Evolutionary conservation across 2,797 vertebrate species (phyloP), one percentile per base, ranked within the genome.

Genomic region (Tolypeutes matacus): DNA sequence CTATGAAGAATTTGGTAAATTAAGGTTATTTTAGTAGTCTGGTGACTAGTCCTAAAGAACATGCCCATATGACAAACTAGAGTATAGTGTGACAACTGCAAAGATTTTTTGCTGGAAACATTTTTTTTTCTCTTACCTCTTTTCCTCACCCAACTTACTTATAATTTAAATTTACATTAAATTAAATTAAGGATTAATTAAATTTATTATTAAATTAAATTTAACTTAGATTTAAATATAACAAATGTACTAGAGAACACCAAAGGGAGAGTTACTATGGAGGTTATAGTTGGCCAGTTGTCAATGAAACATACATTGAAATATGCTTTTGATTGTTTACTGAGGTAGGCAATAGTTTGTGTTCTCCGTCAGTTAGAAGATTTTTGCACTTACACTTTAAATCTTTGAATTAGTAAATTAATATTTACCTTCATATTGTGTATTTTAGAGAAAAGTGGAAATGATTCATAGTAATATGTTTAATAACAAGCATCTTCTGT

Each of bases 21-120:
- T 25, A 17, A 85, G 3, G 56, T 94, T 67, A 51, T 84, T 84
- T 56, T 96, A 85, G 60, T 88, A 89, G 13, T 27, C 51, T 90
- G 49, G 76, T 81, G 36, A 95, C 72, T 92, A 46, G 86, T 94
- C 46, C 77, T 92, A 93, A 90, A 94, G 78, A 95, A 70, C 9
- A 23, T 34, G 18, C 56, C 20, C 9, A 14, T 88, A 39, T 82
- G 69, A 89, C 39, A 73, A 84, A 31, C 21, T 46, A 42, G 62
- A 73, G 2, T 83, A 77, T 53, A 46, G 1, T 31, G 15, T 69
- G n/a, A 21, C 20, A 39, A 23, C 46, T 36, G n/a, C 10, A 73
- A 76, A 84, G 36, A 18, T 86, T 92, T 92, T 80, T 62, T 39
- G 53, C 70, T n/a, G 56, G 81, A 89, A 86, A 80, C 8, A n/a